Evolutionary conservation across 2,888 invertebrate species (phyloP), one percentile per base, ranked within the genome.

Genomic region (Cremastobaeus sp.): DNA sequence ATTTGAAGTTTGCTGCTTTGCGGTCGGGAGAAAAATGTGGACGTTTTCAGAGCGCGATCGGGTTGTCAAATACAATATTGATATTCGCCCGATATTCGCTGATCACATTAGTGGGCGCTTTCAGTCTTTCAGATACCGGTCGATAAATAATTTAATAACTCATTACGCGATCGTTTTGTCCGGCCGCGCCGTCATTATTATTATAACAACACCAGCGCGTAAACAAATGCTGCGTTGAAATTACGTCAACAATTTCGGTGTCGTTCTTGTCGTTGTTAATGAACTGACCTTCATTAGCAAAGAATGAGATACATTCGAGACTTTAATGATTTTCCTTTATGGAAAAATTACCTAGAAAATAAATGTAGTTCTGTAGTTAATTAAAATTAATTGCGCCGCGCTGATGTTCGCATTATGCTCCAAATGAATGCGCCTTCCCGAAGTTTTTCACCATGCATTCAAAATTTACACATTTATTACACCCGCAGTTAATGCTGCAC

Each of bases 51-150:
- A n/a, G n/a, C n/a, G n/a, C n/a, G n/a, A n/a, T n/a, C n/a, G n/a
- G n/a, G n/a, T n/a, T n/a, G n/a, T n/a, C n/a, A n/a, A 15, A 30
- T 41, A 32, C 5, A 28, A 54, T 39, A 37, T 30, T 55, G 52
- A 35, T 37, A 37, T 52, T 37, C 52, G 25, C 37, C 37, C 35
- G 30, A 25, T 25, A 37, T 17, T 47, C 37, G 34, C 9, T 52
- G n/a, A n/a, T n/a, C n/a, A n/a, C n/a, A n/a, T n/a, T 55, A 55
- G 41, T 55, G 55, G 41, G 41, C 55, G 20, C 25, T 55, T 55
- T 55, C 55, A 55, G 55, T 41, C 55, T 55, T 55, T 41, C 17
- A n/a, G n/a, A n/a, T n/a, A n/a, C n/a, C n/a, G n/a, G n/a, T n/a
- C n/a, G n/a, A n/a, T n/a, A n/a, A n/a, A n/a, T n/a, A n/a, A n/a